phyloP scores from a whole-genome alignment of 2,888 invertebrate genomes.

The Caenorhabditis parvicauda region DNA sequence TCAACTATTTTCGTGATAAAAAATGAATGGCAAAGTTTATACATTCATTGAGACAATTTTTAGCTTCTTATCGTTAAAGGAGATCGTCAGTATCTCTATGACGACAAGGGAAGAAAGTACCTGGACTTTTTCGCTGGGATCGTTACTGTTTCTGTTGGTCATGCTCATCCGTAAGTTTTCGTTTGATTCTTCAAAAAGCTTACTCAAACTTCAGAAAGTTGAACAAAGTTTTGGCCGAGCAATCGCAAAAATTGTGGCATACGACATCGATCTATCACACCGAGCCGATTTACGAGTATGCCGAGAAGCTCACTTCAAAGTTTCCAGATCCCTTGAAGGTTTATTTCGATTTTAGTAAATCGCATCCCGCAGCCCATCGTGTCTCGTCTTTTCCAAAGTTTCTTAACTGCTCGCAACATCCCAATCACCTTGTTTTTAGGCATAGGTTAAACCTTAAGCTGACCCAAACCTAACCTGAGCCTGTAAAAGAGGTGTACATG shows the following conservation, averaged over 20 bases:
- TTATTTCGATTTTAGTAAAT: too few relatives aligned
- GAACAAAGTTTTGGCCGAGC: slow-evolving; percentile 76
- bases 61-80: slow-evolving; percentile 76
- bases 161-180: slow-evolving; percentile 83
- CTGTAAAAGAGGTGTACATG: too few relatives aligned
- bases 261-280: slow-evolving; percentile 88
- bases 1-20: too few relatives aligned
- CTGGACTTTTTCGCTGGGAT: slow-evolving; percentile 94
- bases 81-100: slow-evolving; percentile 44
- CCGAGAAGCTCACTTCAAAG: slow-evolving; percentile 77
- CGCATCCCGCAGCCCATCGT: too few relatives aligned
- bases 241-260: slow-evolving; percentile 82
- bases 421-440: too few relatives aligned
- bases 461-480: too few relatives aligned
- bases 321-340: slow-evolving; percentile 84
- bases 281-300: slow-evolving; percentile 85
- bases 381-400: too few relatives aligned
- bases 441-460: too few relatives aligned
- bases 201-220: slow-evolving; percentile 73
- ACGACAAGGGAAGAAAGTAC: slow-evolving; percentile 70
- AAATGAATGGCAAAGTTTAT: not conserved
- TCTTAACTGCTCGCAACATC: too few relatives aligned
- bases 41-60: not conserved
- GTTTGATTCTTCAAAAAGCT: not conserved
- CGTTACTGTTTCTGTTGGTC: slow-evolving; percentile 93